Evolutionary conservation across 2,797 vertebrate species (phyloP).

Genomic region (Gouania willdenowi): DNA sequence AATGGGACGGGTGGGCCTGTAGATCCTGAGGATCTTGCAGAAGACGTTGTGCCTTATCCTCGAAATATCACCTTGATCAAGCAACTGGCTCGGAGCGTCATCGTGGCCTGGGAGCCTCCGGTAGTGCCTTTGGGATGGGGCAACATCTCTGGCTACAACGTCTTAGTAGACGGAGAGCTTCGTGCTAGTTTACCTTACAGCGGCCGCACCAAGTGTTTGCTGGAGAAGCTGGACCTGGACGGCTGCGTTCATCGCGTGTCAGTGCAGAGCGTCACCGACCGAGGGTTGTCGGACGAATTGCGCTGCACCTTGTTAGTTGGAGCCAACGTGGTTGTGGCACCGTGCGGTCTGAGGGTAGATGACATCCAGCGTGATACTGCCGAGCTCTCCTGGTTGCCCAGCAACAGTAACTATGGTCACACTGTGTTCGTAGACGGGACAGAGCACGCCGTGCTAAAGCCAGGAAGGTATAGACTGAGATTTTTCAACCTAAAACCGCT

Average conservation of each 20-base stretch:
- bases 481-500: conserved; percentile 89
- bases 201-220: conserved; percentile 84
- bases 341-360: conserved; percentile 87
- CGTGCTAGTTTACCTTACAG: conserved; percentile 80
- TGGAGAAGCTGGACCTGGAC: conserved; percentile 92
- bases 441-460: conserved; percentile 83
- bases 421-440: conserved; percentile 89
- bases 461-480: conserved; percentile 84
- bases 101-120: conserved; percentile 95
- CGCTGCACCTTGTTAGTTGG: conserved; percentile 93
- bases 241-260: conserved; percentile 88
- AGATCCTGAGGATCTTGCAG: conserved; percentile 84
- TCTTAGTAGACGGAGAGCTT: conserved; percentile 88
- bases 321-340: conserved; percentile 89
- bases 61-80: conserved; percentile 95
- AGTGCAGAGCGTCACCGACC: conserved; percentile 84
- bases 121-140: conserved; percentile 87
- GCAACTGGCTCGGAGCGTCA: conserved; percentile 95
- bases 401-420: conserved; percentile 97
- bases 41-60: conserved; percentile 96
- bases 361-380: conserved; percentile 89
- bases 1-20: conserved; percentile 75
- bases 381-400: conserved; percentile 92
- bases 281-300: conserved; percentile 87
- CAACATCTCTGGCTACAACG: conserved; percentile 86